A percentile compares a stretch with the other conserved stretches of the same genome.
phyloP scores from a whole-genome alignment of 2,888 invertebrate species.

The Vanessa cardui region DNA sequence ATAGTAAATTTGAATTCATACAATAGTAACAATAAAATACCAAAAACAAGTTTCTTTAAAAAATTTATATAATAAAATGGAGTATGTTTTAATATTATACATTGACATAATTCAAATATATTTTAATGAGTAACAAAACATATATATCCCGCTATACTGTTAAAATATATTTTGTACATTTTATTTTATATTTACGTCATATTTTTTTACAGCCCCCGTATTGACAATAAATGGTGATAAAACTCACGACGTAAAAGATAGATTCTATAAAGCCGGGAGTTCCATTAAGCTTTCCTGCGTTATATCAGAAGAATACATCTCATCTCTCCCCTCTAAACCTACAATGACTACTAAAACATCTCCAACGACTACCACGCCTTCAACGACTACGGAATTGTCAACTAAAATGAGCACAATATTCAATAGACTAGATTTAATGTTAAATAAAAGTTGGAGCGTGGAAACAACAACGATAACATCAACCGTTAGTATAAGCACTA shows the following conservation, averaged over 20 bases:
- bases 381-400: slow-evolving; percentile 69
- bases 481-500: slow-evolving; percentile 74
- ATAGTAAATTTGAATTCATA: too few relatives aligned
- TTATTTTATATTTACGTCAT: slow-evolving; percentile 32
- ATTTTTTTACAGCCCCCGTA: slow-evolving; percentile 84
- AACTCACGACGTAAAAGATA: slow-evolving; percentile 86
- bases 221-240: slow-evolving; percentile 88
- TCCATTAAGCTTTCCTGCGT: slow-evolving; percentile 86
- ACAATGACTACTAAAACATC: slow-evolving; percentile 56
- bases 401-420: slow-evolving; percentile 74
- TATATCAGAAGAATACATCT: slow-evolving; percentile 73
- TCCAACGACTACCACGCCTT: slow-evolving; percentile 57
- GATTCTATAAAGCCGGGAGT: slow-evolving; percentile 89
- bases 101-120: too few relatives aligned
- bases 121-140: slow-evolving; percentile 16
- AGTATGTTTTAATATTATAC: neutral
- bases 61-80: too few relatives aligned
- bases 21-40: too few relatives aligned
- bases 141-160: slow-evolving; percentile 6
- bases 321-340: slow-evolving; percentile 61
- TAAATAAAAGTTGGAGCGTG: slow-evolving; percentile 80
- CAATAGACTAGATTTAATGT: slow-evolving; percentile 78
- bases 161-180: slow-evolving; percentile 21
- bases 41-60: too few relatives aligned
- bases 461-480: slow-evolving; percentile 75